Conservation (phyloP, 2,113 vertebrate genomes). For the Papio anubis region DNA sequence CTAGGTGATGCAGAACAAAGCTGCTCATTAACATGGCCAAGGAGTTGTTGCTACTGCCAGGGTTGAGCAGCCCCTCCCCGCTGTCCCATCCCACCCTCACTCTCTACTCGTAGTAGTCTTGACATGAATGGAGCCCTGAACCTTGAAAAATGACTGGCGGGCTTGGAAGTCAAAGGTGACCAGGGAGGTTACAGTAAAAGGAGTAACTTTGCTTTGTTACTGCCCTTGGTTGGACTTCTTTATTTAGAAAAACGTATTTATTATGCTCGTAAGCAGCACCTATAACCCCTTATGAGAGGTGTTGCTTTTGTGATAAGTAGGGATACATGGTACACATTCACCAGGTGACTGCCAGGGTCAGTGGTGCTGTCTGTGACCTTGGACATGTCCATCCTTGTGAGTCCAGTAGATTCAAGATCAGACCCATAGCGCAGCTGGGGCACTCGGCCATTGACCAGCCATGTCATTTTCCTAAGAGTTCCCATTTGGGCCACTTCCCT, state of each 20-base stretch:
- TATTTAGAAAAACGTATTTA: not conserved
- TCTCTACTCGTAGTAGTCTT: not conserved
- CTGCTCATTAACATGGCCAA: slow-evolving; percentile 87
- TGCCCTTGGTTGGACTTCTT: not conserved
- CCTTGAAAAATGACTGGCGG: not conserved
- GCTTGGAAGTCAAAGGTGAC: not conserved
- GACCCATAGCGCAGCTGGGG: not conserved
- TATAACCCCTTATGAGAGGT: not conserved
- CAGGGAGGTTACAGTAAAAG: not conserved
- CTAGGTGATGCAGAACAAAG: slow-evolving; percentile 87
- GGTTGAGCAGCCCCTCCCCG: not conserved
- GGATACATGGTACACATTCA: too few relatives aligned
- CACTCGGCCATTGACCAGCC: rapidly evolving
- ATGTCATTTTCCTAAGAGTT: not conserved
- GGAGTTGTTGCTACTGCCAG: slow-evolving; percentile 78
- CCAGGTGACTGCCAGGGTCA: not conserved
- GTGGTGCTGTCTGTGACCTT: not conserved
- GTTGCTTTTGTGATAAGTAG: not conserved
- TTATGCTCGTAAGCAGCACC: not conserved
- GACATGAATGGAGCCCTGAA: not conserved
- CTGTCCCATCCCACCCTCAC: not conserved
- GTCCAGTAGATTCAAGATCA: not conserved
- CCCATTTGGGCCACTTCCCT: not conserved
- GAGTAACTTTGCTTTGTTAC: not conserved
- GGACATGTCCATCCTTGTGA: not conserved